Evolutionary conservation across 2,113 vertebrate species (phyloP).

Genomic region (Oceanites oceanicus): DNA sequence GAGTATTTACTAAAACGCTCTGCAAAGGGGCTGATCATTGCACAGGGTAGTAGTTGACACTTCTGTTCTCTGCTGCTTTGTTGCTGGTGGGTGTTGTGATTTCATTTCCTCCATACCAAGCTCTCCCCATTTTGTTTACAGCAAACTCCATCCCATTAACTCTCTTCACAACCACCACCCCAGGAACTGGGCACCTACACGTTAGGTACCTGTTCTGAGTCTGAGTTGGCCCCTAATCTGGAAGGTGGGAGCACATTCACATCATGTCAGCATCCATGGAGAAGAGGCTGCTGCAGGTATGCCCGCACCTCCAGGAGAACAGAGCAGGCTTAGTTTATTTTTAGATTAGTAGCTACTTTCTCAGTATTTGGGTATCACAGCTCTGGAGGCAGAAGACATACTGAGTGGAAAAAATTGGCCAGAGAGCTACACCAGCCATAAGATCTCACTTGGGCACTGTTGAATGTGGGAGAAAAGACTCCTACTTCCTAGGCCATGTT

Average conservation of each 20-base stretch:
- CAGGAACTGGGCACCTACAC: background rate
- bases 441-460: background rate
- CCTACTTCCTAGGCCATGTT: background rate
- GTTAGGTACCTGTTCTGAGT: background rate
- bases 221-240: background rate
- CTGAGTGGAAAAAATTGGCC: background rate
- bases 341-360: background rate
- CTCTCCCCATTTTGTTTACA: background rate
- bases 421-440: background rate
- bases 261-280: fast-evolving
- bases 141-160: background rate
- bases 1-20: background rate
- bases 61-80: background rate
- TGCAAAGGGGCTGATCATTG: background rate
- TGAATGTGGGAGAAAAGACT: background rate
- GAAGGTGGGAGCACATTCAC: background rate
- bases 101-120: background rate
- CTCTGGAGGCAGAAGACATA: background rate
- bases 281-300: background rate
- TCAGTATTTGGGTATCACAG: background rate
- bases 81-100: background rate
- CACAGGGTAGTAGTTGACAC: background rate
- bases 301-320: background rate
- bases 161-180: background rate
- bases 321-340: background rate